A percentile compares a stretch with the other conserved stretches of the same genome.
phyloP scores from a whole-genome alignment of 92 coral and sea anemone genomes.

The Parazoanthus darwini region DNA sequence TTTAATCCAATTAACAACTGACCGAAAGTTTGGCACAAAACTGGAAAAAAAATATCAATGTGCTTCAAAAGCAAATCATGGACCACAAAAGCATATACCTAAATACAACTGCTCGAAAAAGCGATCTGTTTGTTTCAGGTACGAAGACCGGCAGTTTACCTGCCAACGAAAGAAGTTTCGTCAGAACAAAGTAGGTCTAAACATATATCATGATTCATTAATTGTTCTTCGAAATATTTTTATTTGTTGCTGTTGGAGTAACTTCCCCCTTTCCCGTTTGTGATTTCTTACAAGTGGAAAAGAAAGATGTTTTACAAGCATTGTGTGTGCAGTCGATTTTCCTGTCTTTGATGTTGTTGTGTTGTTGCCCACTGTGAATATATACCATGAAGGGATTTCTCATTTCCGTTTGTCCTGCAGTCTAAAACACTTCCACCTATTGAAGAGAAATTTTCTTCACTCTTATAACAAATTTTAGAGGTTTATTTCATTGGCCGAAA shows the following conservation, averaged over 20 bases:
- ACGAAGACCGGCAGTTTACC: slow-evolving; percentile 89
- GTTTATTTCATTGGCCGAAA: neutral
- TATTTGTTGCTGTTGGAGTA: neutral
- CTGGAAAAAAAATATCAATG: no score
- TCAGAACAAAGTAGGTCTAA: slow-evolving; percentile 79
- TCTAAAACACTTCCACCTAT: neutral
- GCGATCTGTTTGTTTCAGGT: slow-evolving; percentile 54
- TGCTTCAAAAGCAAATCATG: no score
- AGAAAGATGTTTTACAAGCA: no score
- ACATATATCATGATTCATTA: no score
- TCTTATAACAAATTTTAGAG: no score
- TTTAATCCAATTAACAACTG: no score
- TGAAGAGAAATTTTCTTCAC: neutral
- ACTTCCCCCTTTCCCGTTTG: neutral
- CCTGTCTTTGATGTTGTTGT: neutral
- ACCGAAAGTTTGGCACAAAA: no score
- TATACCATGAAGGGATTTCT: neutral
- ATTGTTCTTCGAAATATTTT: neutral
- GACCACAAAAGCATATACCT: no score
- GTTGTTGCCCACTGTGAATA: neutral
- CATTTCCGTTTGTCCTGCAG: no score
- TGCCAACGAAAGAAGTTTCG: slow-evolving; percentile 89
- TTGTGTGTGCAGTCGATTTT: neutral
- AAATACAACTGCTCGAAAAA: neutral
- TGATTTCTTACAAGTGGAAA: no score